Conservation (phyloP, 2,113 vertebrate genomes). For the Octodon degus region DNA sequence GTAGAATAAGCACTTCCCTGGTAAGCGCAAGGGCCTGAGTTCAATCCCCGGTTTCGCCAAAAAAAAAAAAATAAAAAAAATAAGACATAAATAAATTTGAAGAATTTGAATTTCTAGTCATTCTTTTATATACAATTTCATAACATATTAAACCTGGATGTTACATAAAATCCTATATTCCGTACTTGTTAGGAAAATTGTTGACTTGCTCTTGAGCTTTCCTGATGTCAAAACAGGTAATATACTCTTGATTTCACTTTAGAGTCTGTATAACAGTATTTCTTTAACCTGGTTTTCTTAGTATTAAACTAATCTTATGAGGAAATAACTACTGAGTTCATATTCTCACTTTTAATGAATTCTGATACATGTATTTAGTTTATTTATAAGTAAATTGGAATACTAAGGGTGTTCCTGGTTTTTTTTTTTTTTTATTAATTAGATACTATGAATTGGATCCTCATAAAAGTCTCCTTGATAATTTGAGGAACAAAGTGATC, state of each 20-base stretch:
- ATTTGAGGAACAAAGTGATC: constrained; percentile 93
- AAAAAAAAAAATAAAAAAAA: too few relatives aligned
- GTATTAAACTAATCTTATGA: constrained; percentile 18
- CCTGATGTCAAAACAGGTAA: background rate
- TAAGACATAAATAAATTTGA: constrained; percentile 38
- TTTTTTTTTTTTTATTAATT: constrained; percentile 80
- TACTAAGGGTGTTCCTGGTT: constrained; percentile 34
- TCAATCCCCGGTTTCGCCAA: too few relatives aligned
- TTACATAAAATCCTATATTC: constrained; percentile 38
- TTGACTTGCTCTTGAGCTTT: constrained; percentile 42
- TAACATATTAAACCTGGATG: background rate
- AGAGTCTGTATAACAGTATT: background rate
- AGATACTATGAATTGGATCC: constrained; percentile 94
- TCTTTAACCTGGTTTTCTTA: constrained; percentile 44
- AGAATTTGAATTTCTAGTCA: constrained; percentile 11
- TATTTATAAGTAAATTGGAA: constrained; percentile 43
- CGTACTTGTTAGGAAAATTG: constrained; percentile 53
- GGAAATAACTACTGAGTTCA: constrained; percentile 50
- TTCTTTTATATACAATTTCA: constrained; percentile 42
- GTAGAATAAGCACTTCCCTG: too few relatives aligned
- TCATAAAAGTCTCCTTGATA: constrained; percentile 90
- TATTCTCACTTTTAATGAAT: background rate
- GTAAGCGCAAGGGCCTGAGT: too few relatives aligned
- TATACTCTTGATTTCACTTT: background rate
- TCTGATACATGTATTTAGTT: background rate